Base-by-base conservation (phyloP, 2,113 vertebrate species). In the Pygoscelis antarcticus region DNA sequence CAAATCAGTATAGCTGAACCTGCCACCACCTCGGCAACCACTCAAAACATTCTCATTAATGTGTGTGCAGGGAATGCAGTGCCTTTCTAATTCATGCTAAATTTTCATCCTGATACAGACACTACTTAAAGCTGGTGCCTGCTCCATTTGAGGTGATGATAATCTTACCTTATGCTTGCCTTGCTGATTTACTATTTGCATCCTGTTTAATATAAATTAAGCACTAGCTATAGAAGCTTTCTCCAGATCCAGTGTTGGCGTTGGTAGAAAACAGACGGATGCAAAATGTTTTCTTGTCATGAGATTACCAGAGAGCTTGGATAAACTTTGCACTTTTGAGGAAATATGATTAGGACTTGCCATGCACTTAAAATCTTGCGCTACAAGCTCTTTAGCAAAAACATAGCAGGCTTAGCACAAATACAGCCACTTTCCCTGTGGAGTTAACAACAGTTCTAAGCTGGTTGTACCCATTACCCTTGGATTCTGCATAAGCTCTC, bases 1-100 rank as follows among this genome's bases (percentile, higher is more conserved):
- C 6, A 52, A 32, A 72, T 69, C 2, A 15, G 6, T 40, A 34
- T 9, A 68, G 36, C 16, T 72, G 40, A 65, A 36, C 17, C 10
- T 54, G 5, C 7, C 34, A 65, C 18, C 8, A 30, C 20, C 9
- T 87, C 36, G 46, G 32, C 16, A 65, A 12, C 14, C 13, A 25
- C 19, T 44, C n/a, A 61, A 40, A 82, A 38, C 11, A 11, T 19
- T 61, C 16, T 16, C 26, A 1, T 55, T 65, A 52, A 27, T 32
- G 17, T 2, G 3, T 52, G 3, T 34, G 5, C n/a, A 69, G 38
- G 27, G 22, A 46, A n/a, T 71, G 17, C 38, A 4, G 0, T n/a
- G 3, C 25, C 32, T 64, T 75, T 58, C 29, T 83, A 83, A 64
- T 36, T 68, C 11, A 34, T 17, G 13, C 34, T 36, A 10, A 65